A percentile compares a stretch with the other conserved stretches of the same genome.
Conservation (phyloP, 2,113 vertebrate genomes). For the Balaeniceps rex region DNA sequence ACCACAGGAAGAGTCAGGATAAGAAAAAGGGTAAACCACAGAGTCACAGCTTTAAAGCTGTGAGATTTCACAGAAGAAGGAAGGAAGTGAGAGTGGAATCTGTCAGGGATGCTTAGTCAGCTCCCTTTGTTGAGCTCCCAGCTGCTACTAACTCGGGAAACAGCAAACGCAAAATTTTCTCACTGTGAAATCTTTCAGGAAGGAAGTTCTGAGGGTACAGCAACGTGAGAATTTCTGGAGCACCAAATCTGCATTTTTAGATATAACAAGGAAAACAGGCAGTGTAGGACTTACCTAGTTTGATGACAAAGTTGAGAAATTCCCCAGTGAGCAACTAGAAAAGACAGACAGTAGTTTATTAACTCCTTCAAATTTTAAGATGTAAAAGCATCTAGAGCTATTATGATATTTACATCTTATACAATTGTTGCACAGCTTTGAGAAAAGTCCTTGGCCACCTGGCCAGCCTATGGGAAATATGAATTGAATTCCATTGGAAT, state of each 20-base stretch:
- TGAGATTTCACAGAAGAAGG: not conserved
- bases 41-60: not conserved
- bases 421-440: not conserved
- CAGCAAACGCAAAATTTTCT: not conserved
- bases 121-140: not conserved
- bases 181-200: not conserved
- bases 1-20: not conserved
- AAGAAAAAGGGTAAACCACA: not conserved
- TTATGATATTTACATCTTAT: not conserved
- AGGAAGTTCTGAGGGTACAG: not conserved
- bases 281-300: constrained; percentile 70
- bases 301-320: constrained; percentile 73
- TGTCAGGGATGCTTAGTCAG: not conserved
- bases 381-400: not conserved
- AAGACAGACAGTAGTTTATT: constrained; percentile 2
- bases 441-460: not conserved
- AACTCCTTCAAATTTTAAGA: not conserved
- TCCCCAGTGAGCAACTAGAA: constrained; percentile 74
- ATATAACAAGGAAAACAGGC: not conserved
- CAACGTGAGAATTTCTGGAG: not conserved
- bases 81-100: not conserved
- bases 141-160: not conserved
- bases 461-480: not conserved
- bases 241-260: not conserved
- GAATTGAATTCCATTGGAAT: not conserved